Conservation (phyloP, 2,113 vertebrate species). For the Lycocorax pyrrhopterus region DNA sequence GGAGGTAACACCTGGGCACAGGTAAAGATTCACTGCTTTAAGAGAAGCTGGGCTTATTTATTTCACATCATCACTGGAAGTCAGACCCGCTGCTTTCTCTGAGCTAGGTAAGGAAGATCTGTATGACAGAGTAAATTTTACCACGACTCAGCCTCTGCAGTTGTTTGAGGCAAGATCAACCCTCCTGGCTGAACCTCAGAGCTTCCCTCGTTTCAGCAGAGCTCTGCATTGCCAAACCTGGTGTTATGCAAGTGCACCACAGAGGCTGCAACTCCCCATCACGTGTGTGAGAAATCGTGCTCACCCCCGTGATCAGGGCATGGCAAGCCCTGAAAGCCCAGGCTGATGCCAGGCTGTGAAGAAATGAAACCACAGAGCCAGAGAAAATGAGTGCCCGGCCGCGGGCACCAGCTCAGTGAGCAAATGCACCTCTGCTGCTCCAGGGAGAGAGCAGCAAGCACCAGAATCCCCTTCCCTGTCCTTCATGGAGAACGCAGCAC, state of each 20-base stretch:
- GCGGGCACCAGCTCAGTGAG: background rate
- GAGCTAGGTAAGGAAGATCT: background rate
- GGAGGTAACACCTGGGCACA: background rate
- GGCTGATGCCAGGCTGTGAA: background rate
- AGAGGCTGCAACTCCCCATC: background rate
- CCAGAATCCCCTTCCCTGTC: background rate
- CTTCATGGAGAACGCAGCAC: background rate
- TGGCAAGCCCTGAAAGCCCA: background rate
- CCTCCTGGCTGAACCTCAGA: background rate
- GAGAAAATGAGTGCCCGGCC: background rate
- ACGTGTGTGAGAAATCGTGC: background rate
- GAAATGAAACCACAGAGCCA: background rate
- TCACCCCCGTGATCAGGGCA: background rate
- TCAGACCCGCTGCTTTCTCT: too few relatives aligned
- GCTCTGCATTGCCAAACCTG: slow-evolving; percentile 16
- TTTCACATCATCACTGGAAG: background rate
- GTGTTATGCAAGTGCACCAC: background rate
- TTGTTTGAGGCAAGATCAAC: background rate
- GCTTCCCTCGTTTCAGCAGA: slow-evolving; percentile 26
- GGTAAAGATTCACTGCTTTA: background rate
- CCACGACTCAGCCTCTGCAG: background rate
- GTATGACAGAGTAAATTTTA: background rate
- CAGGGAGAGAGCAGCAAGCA: background rate
- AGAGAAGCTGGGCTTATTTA: background rate
- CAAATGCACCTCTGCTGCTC: background rate